Conservation (phyloP, 2,113 vertebrate genomes). For the Suncus etruscus region DNA sequence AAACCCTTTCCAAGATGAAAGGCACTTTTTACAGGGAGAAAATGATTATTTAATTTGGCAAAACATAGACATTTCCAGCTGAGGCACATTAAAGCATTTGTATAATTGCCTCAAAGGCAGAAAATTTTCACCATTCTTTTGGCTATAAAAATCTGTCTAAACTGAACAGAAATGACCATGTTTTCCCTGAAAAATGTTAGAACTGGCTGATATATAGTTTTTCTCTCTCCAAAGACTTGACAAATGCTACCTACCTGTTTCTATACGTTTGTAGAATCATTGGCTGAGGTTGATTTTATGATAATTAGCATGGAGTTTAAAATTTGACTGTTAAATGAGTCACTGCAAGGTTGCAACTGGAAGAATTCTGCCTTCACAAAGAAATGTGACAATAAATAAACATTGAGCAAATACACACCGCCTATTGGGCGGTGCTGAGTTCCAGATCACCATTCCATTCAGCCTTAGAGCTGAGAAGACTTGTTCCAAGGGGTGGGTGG, state of each 20-base stretch:
- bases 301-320: background rate
- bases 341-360: background rate
- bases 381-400: background rate
- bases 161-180: constrained; percentile 58
- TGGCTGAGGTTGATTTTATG: background rate
- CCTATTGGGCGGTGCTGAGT: background rate
- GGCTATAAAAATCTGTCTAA: constrained; percentile 65
- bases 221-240: background rate
- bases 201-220: constrained; percentile 40
- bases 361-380: background rate
- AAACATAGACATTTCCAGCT: constrained; percentile 71
- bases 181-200: constrained; percentile 53
- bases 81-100: constrained; percentile 69
- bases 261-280: background rate
- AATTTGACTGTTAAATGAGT: background rate
- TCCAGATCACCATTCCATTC: background rate
- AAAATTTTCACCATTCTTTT: constrained; percentile 68
- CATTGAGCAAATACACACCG: background rate
- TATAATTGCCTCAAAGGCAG: constrained; percentile 73
- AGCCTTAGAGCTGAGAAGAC: background rate
- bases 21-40: constrained; percentile 61
- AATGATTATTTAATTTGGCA: constrained; percentile 74
- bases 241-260: background rate
- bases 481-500: background rate
- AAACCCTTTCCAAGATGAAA: constrained; percentile 69